These are phyloP conservation scores for Scaptodrosophila latifasciaeformis DNA, from an alignment of 2,888 invertebrate species.

Conservation along the genomic window DNA sequence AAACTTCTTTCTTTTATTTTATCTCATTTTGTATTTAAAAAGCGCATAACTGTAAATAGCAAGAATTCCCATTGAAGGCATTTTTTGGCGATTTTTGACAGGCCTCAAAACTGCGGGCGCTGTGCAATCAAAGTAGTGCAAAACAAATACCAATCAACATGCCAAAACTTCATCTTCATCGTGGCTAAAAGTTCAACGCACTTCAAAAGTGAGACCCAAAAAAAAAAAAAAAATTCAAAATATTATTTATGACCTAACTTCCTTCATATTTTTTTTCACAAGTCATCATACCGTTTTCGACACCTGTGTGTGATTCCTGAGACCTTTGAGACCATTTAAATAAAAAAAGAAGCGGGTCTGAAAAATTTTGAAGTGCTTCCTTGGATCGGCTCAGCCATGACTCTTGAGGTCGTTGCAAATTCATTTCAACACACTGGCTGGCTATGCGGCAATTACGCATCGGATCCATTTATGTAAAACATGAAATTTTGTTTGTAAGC, in stretches of 20 bases:
- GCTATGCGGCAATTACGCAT: not conserved
- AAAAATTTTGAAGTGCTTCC: no score
- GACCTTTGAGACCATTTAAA: no score
- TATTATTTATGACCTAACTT: slow-evolving; percentile 59
- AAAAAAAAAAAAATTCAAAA: slow-evolving; percentile 24
- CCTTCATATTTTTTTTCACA: slow-evolving; percentile 50
- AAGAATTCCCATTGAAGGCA: slow-evolving; percentile 5
- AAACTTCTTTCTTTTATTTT: no score
- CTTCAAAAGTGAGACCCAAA: slow-evolving; percentile 18
- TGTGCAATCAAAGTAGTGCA: not conserved
- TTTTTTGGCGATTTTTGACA: slow-evolving; percentile 34
- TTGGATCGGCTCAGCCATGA: no score
- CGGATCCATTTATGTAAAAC: slow-evolving; percentile 5
- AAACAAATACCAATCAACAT: not conserved
- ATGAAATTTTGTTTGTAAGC: slow-evolving; percentile 44
- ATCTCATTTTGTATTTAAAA: slow-evolving; percentile 35
- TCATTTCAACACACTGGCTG: no score
- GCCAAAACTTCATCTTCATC: not conserved
- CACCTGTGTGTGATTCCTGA: no score
- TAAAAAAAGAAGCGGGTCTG: no score
- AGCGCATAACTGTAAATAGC: slow-evolving; percentile 46
- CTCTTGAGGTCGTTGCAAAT: no score
- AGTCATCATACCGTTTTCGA: slow-evolving; percentile 51
- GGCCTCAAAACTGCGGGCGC: slow-evolving; percentile 33
- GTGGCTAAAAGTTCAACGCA: slow-evolving; percentile 46